Base-by-base conservation (phyloP, 23 tunicate species). In the Aplidium turbinatum region DNA sequence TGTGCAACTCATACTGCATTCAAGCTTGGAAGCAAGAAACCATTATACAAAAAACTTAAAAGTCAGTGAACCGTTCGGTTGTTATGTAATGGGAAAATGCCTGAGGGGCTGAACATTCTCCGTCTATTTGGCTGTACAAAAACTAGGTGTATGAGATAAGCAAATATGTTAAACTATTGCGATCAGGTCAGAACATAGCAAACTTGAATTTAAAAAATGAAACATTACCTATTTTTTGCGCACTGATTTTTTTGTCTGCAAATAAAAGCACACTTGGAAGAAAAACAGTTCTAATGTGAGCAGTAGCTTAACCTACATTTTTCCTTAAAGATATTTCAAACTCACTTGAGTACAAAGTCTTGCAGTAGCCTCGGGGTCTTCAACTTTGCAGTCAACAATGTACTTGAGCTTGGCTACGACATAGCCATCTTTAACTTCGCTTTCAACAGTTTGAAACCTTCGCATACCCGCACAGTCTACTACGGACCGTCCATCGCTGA, bases 401-500 rank as follows among this genome's bases (percentile, higher is more conserved):
- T 42, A 76, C 3, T 70, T 51, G 0, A 80, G 18, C 51, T 78
- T 86, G 4, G 98, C 98, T 0, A 80, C 80, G 55, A 76, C 47
- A 81, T 93, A 93, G 9, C 98, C 98, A 61, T 93, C 98, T 18
- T 55, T 45, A 0, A 56, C 55, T 25, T 35, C 63, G 55, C 83
- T 50, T 24, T 81, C 33, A 5, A 31, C 31, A 3, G 84, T 79
- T 33, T 62, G 46, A 39, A 93, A 93, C 29, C 98, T 38, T 36
- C 88, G 58, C 3, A 77, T 20, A 23, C 98, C 98, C 3, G 82
- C 34, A 28, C 82, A 33, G 35, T 78, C 93, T 0, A 93, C 85
- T 1, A 86, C 78, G 11, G 92, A 86, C 2, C 98, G 85, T 9
- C 98, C 98, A 55, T 93, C 98, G 26, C 76, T 71, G 31, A 93